Base-by-base conservation (phyloP, 2,113 vertebrate genomes). In the Albula goreensis region DNA sequence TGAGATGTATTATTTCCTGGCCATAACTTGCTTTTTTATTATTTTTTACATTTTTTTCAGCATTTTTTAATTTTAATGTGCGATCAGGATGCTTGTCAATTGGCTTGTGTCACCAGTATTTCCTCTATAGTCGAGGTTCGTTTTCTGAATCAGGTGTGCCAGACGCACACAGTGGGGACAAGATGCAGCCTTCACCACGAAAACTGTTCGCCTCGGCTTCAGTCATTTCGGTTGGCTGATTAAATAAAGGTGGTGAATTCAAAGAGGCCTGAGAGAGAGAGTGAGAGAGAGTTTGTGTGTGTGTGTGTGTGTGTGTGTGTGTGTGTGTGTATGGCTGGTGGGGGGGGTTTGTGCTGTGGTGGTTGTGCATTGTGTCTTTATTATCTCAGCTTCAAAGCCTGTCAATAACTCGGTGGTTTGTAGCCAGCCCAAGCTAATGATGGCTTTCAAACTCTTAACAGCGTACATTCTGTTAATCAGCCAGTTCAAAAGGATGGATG, bases 381-480 rank as follows among this genome's bases (percentile, higher is more conserved):
- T 31, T 80, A 70, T 82, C 50, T 84, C 48, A 56, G 82, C 83
- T 82, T 66, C n/a, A 82, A 85, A 74, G 77, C 79, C 48, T 51
- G n/a, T 79, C 70, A 78, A 52, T 79, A 13, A 78, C 60, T 48
- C 77, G 9, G 84, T 87, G 57, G 82, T 83, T 89, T 53, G 78
- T 85, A 70, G 81, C 50, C 86, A 70, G 25, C 70, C 49, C 83
- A 31, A 41, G 60, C 82, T 84, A 90, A 66, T n/a, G 22, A 63
- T 41, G 66, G 83, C 81, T 60, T 85, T 80, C 83, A 48, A 82
- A 49, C 66, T 25, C 31, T 41, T 85, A 80, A 74, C 87, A 86
- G 89, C 85, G 77, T 82, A 81, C 85, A 82, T 86, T 85, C 86
- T 87, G 86, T 87, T 91, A 88, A 89, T 91, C 85, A 90, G 81